Evolutionary conservation across 2,797 vertebrate genomes (phyloP).

Genomic region (Rhincodon typus): DNA sequence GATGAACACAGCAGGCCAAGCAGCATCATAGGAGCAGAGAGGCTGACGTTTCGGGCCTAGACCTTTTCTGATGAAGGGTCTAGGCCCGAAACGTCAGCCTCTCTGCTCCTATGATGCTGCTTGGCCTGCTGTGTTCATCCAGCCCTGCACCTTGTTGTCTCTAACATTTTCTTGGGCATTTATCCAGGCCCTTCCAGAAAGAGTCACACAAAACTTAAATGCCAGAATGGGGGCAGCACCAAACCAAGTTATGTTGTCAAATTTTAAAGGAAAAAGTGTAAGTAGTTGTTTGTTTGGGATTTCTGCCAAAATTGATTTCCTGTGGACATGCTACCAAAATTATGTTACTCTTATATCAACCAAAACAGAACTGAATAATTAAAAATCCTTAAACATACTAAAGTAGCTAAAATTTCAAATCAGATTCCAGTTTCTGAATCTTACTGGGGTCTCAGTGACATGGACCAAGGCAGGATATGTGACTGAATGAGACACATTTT

Average conservation of each 20-base stretch:
- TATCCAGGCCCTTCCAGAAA: not conserved
- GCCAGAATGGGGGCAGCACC: not conserved
- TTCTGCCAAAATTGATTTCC: not conserved
- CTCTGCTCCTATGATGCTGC: too few species aligned
- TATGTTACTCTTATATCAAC: not conserved
- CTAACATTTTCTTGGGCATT: not conserved
- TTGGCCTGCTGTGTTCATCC: too few species aligned
- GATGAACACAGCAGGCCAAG: too few species aligned
- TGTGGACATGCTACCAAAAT: not conserved
- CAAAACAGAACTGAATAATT: not conserved
- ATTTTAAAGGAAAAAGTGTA: not conserved
- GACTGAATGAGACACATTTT: too few species aligned
- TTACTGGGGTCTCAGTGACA: too few species aligned
- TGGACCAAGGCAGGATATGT: too few species aligned
- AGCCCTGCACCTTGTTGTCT: too few species aligned
- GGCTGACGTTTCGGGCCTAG: too few species aligned
- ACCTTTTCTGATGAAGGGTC: too few species aligned
- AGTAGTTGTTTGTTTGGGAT: not conserved
- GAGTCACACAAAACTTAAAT: not conserved
- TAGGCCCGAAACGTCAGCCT: too few species aligned
- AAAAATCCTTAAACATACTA: not conserved
- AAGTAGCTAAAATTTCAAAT: not conserved
- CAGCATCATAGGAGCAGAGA: too few species aligned
- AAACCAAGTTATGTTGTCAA: not conserved
- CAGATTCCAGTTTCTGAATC: not conserved